Evolutionary conservation across 2,888 invertebrate genomes (phyloP).

Genomic region (Tetranychus truncatus): DNA sequence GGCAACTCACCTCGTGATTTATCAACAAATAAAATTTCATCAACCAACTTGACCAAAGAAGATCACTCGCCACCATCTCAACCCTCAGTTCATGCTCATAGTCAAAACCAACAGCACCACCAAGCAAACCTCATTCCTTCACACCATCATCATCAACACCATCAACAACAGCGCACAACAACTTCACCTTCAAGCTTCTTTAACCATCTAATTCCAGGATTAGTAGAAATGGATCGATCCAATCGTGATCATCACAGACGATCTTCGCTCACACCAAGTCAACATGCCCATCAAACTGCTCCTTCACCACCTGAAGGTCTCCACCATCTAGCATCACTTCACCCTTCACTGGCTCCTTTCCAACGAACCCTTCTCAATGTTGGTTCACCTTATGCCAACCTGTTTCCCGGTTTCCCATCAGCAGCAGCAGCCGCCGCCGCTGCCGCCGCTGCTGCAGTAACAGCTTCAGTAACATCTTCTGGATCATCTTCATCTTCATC

Average conservation of each 20-base stretch:
- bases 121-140: background rate
- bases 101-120: background rate
- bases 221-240: background rate
- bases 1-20: background rate
- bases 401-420: constrained; percentile 6
- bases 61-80: background rate
- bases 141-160: background rate
- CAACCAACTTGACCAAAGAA: background rate
- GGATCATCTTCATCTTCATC: background rate
- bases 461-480: background rate
- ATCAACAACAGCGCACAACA: background rate
- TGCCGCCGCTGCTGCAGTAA: background rate
- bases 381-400: constrained; percentile 10
- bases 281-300: background rate
- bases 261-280: background rate
- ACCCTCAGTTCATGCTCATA: background rate
- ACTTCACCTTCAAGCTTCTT: background rate
- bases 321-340: constrained; percentile 3
- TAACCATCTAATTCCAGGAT: background rate
- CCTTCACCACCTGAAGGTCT: background rate
- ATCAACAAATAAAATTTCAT: constrained; percentile 1
- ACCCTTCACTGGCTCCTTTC: background rate
- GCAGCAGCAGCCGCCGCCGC: background rate
- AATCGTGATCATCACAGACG: background rate
- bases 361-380: constrained; percentile 4